Percentiles rank a stretch among this genome's conserved stretches.
Evolutionary conservation across 2,797 vertebrate species (phyloP).

Genomic region (Brachyrhaphis roseni): DNA sequence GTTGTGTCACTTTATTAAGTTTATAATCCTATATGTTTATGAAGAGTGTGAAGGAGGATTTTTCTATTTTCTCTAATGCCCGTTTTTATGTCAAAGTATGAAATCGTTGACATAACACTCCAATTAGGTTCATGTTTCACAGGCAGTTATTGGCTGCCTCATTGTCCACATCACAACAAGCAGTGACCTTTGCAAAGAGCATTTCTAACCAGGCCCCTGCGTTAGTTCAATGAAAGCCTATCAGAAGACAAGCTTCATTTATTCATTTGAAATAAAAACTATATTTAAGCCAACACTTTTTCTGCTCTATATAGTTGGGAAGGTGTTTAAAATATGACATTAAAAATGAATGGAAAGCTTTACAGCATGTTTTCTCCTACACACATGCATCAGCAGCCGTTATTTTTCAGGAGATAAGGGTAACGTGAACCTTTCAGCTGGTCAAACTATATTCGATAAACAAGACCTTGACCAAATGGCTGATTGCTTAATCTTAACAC

Average conservation of each 20-base stretch:
- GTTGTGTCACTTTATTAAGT: neutral
- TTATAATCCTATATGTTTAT: neutral
- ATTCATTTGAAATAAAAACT: neutral
- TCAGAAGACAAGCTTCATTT: constrained; percentile 21
- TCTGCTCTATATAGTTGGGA: neutral
- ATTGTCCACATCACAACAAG: constrained; percentile 60
- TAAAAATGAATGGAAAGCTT: constrained; percentile 1
- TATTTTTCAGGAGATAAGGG: constrained; percentile 42
- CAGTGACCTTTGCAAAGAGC: constrained; percentile 72
- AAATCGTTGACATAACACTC: constrained; percentile 40
- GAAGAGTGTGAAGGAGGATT: neutral
- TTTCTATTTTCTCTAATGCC: constrained; percentile 19
- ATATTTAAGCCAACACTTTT: neutral
- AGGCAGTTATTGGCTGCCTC: constrained; percentile 62
- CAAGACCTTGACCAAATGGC: constrained; percentile 59
- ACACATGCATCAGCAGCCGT: constrained; percentile 1
- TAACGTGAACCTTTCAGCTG: constrained; percentile 68
- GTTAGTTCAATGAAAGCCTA: constrained; percentile 30
- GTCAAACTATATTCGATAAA: constrained; percentile 62
- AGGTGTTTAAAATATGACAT: neutral
- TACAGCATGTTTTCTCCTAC: constrained; percentile 1
- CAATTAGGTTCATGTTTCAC: constrained; percentile 58
- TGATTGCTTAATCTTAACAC: constrained; percentile 42
- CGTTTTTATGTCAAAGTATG: constrained; percentile 25
- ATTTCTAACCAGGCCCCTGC: constrained; percentile 33